phyloP scores from a whole-genome alignment of 37 sponge, comb jelly and placozoan genomes.

The Tethya wilhelma region DNA sequence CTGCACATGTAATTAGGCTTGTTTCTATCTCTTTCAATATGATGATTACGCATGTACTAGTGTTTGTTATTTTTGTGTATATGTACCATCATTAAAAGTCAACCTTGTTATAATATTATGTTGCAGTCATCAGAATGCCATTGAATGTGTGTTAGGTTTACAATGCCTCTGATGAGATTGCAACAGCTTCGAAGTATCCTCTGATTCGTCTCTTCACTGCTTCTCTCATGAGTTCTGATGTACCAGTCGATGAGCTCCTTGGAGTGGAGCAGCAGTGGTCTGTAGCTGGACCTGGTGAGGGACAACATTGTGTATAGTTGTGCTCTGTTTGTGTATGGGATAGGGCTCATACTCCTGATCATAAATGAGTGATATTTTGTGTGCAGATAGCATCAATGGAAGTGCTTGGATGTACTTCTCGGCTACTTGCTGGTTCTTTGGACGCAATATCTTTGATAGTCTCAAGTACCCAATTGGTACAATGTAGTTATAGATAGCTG shows the following conservation, averaged over 20 bases:
- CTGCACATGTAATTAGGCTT: too few species aligned
- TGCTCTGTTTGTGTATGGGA: background rate
- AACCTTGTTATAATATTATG: too few species aligned
- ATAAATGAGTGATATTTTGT: too few species aligned
- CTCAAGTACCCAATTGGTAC: slow-evolving; percentile 60
- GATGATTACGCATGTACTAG: too few species aligned
- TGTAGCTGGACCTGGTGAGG: slow-evolving; percentile 58
- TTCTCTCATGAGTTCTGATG: slow-evolving; percentile 23
- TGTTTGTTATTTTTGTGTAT: too few species aligned
- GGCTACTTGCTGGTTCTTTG: slow-evolving; percentile 80
- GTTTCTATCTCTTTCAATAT: too few species aligned
- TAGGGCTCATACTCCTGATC: too few species aligned
- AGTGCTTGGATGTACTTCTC: slow-evolving; percentile 70
- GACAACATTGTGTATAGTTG: background rate
- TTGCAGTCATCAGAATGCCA: too few species aligned
- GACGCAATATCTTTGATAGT: slow-evolving; percentile 45
- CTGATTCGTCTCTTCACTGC: slow-evolving; percentile 72
- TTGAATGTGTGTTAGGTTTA: slow-evolving; percentile 62
- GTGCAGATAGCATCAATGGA: too few species aligned
- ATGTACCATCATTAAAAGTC: too few species aligned
- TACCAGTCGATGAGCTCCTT: slow-evolving; percentile 42
- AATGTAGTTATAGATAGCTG: too few species aligned
- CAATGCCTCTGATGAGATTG: slow-evolving; percentile 74
- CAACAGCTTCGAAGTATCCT: slow-evolving; percentile 54
- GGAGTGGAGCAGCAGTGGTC: slow-evolving; percentile 48